Evolutionary conservation across 2,113 vertebrate genomes (phyloP), one percentile per base, ranked within the genome.

Genomic region (Macaca mulatta): DNA sequence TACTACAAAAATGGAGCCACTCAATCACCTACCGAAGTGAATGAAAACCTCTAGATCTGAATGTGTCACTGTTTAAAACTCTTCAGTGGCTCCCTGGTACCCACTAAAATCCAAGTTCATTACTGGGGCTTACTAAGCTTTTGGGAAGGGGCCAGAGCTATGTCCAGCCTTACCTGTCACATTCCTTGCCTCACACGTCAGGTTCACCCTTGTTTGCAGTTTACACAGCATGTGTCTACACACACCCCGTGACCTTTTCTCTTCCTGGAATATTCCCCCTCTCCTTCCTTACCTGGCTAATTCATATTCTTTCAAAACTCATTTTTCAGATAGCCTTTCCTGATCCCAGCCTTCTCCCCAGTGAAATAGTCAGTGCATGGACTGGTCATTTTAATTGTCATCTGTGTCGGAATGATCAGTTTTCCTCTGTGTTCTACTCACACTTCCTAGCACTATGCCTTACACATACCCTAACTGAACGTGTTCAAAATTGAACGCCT

Each of bases 221-320:
- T 20, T n/a, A 43, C 3, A 16, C 11, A 18, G 23, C n/a, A 38
- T 78, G 3, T 2, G 2, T 5, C 22, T 30, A 1, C 40, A 1
- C 35, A 5, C 48, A 32, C 8, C 12, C 40, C 1, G 22, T 84
- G 79, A 40, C 40, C 45, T 40, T 3, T 40, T 55, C 13, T 83
- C 74, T 59, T 50, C 20, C 5, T 30, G 61, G 50, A 90, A 84
- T 64, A 59, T 13, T 79, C 11, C 79, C 5, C 16, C 70, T 89
- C 32, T 57, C 11, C 25, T 48, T 18, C 79, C 77, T 55, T 57
- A 48, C 48, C 85, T 83, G 45, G 48, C 35, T 77, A 22, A 59
- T 82, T 78, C 6, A 1, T 48, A 22, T 9, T 89, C 38, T 89
- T 83, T 27, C 81, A 78, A 52, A 61, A 84, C 12, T 11, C 30